Evolutionary conservation across 2,888 invertebrate species (phyloP), one percentile per base, ranked within the genome.

Genomic region (Cheilosia impressa): DNA sequence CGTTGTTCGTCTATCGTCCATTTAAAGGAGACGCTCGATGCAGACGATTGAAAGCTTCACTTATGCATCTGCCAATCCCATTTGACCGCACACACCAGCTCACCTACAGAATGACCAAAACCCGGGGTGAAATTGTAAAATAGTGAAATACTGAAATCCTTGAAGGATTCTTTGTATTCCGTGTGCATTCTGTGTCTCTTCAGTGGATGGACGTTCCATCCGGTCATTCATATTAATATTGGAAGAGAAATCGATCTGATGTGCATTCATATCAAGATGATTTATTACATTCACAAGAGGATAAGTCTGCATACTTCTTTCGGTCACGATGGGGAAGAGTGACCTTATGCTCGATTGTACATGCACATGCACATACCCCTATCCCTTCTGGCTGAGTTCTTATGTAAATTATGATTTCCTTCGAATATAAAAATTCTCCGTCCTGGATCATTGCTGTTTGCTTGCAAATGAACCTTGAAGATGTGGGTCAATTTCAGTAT

Each of bases 201-300:
- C 52, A 66, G 55, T 34, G 60, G 79, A 66, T 47, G 60, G 53
- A 62, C 57, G 45, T 43, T 38, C 69, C 62, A 78, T 69, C 80
- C 84, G 84, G 83, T 79, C 83, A 68, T 83, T 63, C 80, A 65
- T 80, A 84, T 84, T 84, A 84, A 84, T 75, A 75, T 84, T 84
- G 58, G 75, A 84, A 65, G 80, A 52, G 80, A 75, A 84, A 75
- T 84, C 80, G 80, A 84, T 75, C 80, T 75, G 79, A 84, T 84
- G 73, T 84, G 84, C 84, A 84, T 84, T 80, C 84, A 84, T 73
- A 84, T 84, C 84, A 71, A 58, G 52, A 73, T 84, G 84, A 84
- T 80, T 84, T 84, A 84, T 84, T 79, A 63, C 78, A 73, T 60
- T 47, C 47, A 13, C 38, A 78, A 41, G 15, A 31, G 60, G 60